These are phyloP conservation scores for Lypha dubia DNA, from an alignment of 2,888 invertebrate genomes.

Conservation along the genomic window DNA sequence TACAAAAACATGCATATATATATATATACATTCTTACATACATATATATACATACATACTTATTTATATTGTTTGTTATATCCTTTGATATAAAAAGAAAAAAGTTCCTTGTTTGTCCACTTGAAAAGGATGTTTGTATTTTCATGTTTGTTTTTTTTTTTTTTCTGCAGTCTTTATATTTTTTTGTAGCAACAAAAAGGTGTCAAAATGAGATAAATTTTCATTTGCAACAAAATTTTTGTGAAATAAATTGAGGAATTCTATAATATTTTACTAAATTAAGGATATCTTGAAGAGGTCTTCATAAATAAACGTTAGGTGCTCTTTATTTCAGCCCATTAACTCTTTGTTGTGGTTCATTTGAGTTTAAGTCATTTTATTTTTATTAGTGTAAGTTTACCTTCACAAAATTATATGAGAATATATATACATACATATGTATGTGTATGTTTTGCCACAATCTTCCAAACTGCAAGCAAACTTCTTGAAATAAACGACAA, in stretches of 20 bases:
- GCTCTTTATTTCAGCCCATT: neutral
- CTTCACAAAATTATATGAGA: neutral
- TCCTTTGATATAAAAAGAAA: no score
- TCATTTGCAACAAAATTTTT: slow-evolving; percentile 34
- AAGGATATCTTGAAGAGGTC: slow-evolving; percentile 4
- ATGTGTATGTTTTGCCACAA: no score
- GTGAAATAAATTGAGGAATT: slow-evolving; percentile 49
- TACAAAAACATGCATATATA: no score
- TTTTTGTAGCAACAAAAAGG: slow-evolving; percentile 45
- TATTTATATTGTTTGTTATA: no score
- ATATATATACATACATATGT: neutral
- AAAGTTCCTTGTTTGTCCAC: slow-evolving; percentile 49
- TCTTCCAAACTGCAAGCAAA: no score
- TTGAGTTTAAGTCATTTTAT: slow-evolving; percentile 1
- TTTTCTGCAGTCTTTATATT: slow-evolving; percentile 31
- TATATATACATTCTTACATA: no score
- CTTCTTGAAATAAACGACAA: no score
- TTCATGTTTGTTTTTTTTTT: neutral
- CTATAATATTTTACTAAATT: slow-evolving; percentile 18
- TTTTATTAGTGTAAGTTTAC: neutral
- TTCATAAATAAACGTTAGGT: slow-evolving; percentile 52
- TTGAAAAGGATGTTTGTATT: slow-evolving; percentile 42
- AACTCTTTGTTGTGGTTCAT: neutral
- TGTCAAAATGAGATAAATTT: slow-evolving; percentile 60
- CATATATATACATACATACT: no score